Evolutionary conservation across 2,888 invertebrate species (phyloP).

Genomic region (Anthoptus insignis): DNA sequence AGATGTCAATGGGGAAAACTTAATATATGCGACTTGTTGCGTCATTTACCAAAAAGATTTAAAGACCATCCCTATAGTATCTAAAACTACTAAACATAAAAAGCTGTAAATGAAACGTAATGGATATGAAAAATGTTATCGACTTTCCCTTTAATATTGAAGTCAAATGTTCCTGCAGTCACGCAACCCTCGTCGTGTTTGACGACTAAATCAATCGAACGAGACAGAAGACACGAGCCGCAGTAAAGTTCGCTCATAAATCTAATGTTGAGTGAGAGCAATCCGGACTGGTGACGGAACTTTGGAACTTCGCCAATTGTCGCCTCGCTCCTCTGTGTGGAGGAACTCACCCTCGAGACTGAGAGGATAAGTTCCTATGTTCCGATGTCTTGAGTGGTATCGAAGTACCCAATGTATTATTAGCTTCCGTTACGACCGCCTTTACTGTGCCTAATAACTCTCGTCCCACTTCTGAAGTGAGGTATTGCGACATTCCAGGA

Average conservation of each 20-base stretch:
- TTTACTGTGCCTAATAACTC: too few relatives aligned
- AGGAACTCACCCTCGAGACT: not conserved
- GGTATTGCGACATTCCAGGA: too few relatives aligned
- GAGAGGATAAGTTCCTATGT: not conserved
- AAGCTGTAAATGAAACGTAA: too few relatives aligned
- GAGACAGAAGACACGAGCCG: not conserved
- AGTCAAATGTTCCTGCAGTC: not conserved
- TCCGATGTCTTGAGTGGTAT: not conserved
- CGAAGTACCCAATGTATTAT: not conserved
- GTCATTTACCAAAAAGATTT: too few relatives aligned
- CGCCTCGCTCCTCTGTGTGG: not conserved
- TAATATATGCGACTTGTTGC: too few relatives aligned
- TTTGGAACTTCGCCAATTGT: slow-evolving; percentile 4
- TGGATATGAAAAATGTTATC: too few relatives aligned
- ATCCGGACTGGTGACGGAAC: not conserved
- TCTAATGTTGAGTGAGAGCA: not conserved
- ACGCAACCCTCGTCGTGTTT: not conserved
- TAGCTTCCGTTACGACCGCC: not conserved
- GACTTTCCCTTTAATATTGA: not conserved
- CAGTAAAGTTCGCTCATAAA: slow-evolving; percentile 1
- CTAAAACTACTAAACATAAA: too few relatives aligned
- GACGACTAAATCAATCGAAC: not conserved
- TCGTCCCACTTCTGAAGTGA: too few relatives aligned
- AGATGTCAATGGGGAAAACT: too few relatives aligned
- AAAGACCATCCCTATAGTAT: too few relatives aligned